These are phyloP conservation scores for Papilio polyxenes DNA, from an alignment of 1,140 invertebrate species.

Conservation along the genomic window DNA sequence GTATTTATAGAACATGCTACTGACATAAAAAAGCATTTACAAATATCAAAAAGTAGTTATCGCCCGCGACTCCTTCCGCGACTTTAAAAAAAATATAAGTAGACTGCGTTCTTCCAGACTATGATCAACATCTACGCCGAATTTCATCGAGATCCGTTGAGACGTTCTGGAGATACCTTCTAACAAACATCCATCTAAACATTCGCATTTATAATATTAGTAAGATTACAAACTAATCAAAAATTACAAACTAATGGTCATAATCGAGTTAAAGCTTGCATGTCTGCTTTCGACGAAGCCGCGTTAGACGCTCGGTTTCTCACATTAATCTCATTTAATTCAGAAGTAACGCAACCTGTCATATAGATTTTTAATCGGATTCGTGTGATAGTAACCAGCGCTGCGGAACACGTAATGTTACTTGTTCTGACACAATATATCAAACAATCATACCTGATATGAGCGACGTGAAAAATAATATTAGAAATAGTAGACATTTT, in stretches of 20 bases:
- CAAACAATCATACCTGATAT: not conserved
- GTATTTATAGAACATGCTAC: not conserved
- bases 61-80: no score
- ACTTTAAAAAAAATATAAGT: no score
- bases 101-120: no score
- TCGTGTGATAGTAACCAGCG: conserved; percentile 2
- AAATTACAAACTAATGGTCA: not conserved
- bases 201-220: no score
- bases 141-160: no score
- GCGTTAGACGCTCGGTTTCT: not conserved
- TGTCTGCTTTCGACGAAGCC: not conserved
- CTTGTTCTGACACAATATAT: conserved; percentile 24
- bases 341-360: conserved; percentile 5
- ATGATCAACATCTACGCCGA: no score
- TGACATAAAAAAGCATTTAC: not conserved
- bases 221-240: not conserved
- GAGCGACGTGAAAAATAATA: not conserved
- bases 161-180: no score
- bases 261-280: conserved; percentile 28
- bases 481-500: not conserved
- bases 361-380: conserved; percentile 11
- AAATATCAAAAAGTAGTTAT: not conserved
- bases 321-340: conserved; percentile 15
- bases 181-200: no score
- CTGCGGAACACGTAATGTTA: not conserved